Conservation (phyloP, 2,113 vertebrate species). For the Tragelaphus imberbis region DNA sequence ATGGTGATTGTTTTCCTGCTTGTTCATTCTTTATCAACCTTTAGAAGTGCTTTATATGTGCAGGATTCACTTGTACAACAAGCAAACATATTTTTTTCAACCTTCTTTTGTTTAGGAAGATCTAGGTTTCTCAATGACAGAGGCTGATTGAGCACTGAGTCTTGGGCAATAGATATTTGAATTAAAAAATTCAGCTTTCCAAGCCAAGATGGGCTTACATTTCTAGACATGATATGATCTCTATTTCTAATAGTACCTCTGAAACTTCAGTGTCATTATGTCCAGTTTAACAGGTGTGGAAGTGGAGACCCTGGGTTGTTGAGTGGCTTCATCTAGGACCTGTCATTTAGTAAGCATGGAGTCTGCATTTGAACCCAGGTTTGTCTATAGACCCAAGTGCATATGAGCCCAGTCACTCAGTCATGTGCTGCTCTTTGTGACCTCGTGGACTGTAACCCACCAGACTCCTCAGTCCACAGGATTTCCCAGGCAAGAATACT, state of each 20-base stretch:
- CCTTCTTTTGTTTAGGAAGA: not conserved
- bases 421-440: not conserved
- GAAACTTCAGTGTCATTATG: not conserved
- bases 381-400: not conserved
- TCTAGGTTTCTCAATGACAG: not conserved
- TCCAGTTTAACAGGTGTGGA: not conserved
- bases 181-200: not conserved
- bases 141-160: not conserved
- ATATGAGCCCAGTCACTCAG: not conserved
- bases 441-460: not conserved
- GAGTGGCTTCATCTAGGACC: not conserved
- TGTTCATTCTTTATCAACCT: not conserved
- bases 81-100: not conserved
- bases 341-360: no score
- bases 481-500: not conserved
- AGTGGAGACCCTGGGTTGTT: not conserved
- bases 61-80: not conserved
- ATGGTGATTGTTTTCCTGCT: not conserved
- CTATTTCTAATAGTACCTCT: not conserved
- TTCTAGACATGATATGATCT: not conserved
- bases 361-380: no score
- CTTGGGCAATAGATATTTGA: not conserved
- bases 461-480: not conserved
- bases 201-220: not conserved
- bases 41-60: not conserved